A percentile compares a stretch with the other conserved stretches of the same genome.
phyloP scores from a whole-genome alignment of 2,888 invertebrate genomes.

The Machimus rusticus region DNA sequence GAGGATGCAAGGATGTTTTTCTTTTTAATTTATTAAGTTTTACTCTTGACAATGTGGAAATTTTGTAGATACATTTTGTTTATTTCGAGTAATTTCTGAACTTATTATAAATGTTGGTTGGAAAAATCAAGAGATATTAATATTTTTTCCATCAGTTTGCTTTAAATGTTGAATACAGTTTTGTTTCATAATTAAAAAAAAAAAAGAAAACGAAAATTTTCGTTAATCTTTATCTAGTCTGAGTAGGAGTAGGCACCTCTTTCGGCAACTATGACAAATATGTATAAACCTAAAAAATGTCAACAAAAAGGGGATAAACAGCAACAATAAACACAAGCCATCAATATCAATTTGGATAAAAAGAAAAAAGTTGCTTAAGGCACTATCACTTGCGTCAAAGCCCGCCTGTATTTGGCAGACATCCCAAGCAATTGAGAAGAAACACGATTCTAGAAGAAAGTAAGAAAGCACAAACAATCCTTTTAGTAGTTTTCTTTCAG shows the following conservation, averaged over 20 bases:
- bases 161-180: background rate
- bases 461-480: background rate
- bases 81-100: background rate
- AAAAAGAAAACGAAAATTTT: too few species aligned
- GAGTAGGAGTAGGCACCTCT: too few species aligned
- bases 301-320: background rate
- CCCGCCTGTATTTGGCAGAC: background rate
- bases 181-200: background rate
- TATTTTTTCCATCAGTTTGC: background rate
- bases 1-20: background rate
- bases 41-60: background rate
- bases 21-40: background rate
- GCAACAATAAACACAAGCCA: background rate
- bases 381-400: background rate
- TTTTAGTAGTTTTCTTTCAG: background rate
- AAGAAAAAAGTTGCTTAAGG: background rate
- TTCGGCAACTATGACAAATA: background rate
- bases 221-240: background rate
- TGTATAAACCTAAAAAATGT: background rate
- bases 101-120: background rate
- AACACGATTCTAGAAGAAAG: background rate
- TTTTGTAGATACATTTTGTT: background rate
- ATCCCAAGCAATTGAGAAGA: background rate
- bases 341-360: background rate
- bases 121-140: background rate